Evolutionary conservation across 1,140 invertebrate species (phyloP).

Genomic region (Lasioglossum baleicum): DNA sequence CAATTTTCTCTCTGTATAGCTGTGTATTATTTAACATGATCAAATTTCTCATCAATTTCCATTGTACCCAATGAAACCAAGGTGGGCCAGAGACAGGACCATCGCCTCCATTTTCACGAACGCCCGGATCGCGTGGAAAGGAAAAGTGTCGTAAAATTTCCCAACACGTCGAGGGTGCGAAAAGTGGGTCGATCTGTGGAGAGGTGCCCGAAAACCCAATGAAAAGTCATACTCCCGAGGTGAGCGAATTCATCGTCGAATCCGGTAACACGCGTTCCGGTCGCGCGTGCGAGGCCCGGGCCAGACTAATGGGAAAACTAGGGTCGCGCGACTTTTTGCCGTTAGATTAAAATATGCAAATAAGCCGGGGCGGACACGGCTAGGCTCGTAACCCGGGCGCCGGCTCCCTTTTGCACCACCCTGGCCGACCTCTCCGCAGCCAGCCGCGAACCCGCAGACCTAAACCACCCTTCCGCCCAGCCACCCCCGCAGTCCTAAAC

Average conservation of each 20-base stretch:
- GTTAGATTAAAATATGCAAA: slow-evolving; percentile 68
- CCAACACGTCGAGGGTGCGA: no score
- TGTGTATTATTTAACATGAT: no score
- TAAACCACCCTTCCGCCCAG: neutral
- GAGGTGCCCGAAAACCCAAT: no score
- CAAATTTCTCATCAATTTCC: no score
- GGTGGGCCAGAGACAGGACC: no score
- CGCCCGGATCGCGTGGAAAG: no score
- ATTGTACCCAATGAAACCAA: no score
- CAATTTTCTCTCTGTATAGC: no score
- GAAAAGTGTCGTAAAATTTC: neutral
- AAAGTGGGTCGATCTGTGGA: no score
- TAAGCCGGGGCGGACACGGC: slow-evolving; percentile 44
- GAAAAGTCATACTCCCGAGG: neutral
- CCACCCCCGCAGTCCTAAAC: neutral
- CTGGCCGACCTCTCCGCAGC: neutral
- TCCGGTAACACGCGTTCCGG: neutral
- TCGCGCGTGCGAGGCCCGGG: neutral
- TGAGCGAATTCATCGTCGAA: neutral
- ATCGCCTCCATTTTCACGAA: no score
- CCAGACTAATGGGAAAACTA: slow-evolving; percentile 55
- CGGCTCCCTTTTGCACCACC: neutral
- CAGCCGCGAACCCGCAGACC: slow-evolving; percentile 45
- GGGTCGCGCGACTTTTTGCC: slow-evolving; percentile 54
- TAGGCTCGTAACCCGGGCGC: slow-evolving; percentile 42